Percentiles rank a stretch among this genome's conserved stretches.
Evolutionary conservation across 2,888 invertebrate genomes (phyloP).

Genomic region (Drosophila fungiperda): DNA sequence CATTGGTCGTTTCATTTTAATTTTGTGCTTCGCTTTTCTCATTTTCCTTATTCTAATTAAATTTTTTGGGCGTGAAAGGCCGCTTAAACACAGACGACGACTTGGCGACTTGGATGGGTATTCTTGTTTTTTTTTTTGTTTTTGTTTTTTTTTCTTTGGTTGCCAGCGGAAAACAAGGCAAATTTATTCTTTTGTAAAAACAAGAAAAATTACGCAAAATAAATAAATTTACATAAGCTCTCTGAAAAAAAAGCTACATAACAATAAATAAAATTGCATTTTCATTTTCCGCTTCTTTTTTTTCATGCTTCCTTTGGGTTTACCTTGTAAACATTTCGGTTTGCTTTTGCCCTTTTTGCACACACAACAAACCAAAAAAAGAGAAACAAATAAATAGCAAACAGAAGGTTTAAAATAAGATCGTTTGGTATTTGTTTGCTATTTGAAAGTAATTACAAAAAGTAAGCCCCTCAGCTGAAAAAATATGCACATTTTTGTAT

Average conservation of each 20-base stretch:
- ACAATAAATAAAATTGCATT: conserved; percentile 82
- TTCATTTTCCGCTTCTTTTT: conserved; percentile 57
- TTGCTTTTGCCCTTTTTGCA: conserved; percentile 29
- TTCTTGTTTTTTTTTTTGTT: background rate
- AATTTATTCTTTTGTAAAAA: conserved; percentile 77
- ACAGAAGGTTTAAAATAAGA: conserved; percentile 55
- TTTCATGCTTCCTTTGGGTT: conserved; percentile 40
- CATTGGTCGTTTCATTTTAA: conserved; percentile 55
- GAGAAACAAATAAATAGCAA: conserved; percentile 6
- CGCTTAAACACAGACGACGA: conserved; percentile 24
- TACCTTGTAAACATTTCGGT: conserved; percentile 51
- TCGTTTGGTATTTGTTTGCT: conserved; percentile 58
- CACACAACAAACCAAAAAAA: conserved; percentile 7
- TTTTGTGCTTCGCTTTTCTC: conserved; percentile 54
- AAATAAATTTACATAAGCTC: conserved; percentile 83
- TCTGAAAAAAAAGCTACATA: conserved; percentile 64
- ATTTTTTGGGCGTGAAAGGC: conserved; percentile 60
- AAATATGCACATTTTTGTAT: conserved; percentile 22
- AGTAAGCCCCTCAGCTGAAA: conserved; percentile 54
- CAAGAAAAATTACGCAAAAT: conserved; percentile 83
- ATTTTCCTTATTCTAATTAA: conserved; percentile 80
- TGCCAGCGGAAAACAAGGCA: conserved; percentile 60
- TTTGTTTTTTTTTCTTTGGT: conserved; percentile 5
- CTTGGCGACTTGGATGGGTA: conserved; percentile 28
- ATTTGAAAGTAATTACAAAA: conserved; percentile 79